Base-by-base conservation (phyloP, 2,113 vertebrate species). In the Proteles cristata region DNA sequence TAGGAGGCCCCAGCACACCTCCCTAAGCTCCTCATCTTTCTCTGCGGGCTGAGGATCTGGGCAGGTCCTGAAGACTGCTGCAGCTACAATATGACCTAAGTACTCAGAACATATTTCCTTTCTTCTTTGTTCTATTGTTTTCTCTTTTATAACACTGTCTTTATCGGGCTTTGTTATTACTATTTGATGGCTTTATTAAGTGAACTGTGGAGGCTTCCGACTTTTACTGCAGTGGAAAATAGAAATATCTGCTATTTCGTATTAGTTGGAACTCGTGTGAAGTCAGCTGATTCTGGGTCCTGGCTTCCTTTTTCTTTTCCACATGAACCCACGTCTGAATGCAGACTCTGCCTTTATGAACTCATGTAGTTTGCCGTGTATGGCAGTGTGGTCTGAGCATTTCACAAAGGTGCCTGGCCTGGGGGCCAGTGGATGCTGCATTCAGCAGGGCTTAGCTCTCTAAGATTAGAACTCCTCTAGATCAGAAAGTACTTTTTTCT, bases 141-240 rank as follows among this genome's bases (percentile, higher is more conserved):
- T 77, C 4, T 50, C 53, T 95, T 84, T 84, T 19, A 14, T 33
- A 14, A 68, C 1, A 23, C 33, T 58, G 45, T 23, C 73, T 82
- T 45, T 53, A 33, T 81, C 5, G 7, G 25, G 19, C 26, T 92
- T 82, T 88, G 0, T 48, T 90, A 35, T 33, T 82, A 48, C 39
- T 68, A 43, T 53, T 65, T 82, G 19, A 23, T 88, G 53, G 7
- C 33, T 86, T 97, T 91, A 31, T 79, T 71, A 48, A 94, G 48
- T 73, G 7, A 85, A 61, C 25, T 80, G 3, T 74, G 65, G 71
- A 93, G 50, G 2, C 50, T 93, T 66, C 50, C 10, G 45, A 3
- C 21, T 82, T 92, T 91, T 58, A 85, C 25, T 55, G 2, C 53
- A 76, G 28, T 4, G 39, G 35, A 31, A 25, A 92, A 63, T 25